A percentile compares a stretch with the other conserved stretches of the same genome.
Evolutionary conservation across 2,797 vertebrate species (phyloP).

Genomic region (Acestrorhynchus altus): DNA sequence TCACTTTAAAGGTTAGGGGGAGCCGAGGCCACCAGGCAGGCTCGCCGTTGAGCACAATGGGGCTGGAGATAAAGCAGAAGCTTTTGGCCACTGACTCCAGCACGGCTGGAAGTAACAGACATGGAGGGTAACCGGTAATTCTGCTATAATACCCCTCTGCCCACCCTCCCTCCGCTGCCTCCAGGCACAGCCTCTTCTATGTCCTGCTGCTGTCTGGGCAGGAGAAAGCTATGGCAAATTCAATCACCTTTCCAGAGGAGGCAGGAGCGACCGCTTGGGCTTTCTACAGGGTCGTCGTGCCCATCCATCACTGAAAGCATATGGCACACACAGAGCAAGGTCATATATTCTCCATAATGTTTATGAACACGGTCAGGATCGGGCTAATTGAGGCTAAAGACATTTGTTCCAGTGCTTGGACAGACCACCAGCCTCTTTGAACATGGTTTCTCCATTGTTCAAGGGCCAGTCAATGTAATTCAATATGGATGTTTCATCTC

Average conservation of each 20-base stretch:
- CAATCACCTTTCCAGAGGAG: conserved; percentile 24
- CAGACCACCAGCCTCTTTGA: neutral
- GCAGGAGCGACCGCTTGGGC: conserved; percentile 3
- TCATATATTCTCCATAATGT: neutral
- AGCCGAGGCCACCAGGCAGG: conserved; percentile 38
- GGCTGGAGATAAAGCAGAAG: conserved; percentile 31
- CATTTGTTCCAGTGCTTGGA: neutral
- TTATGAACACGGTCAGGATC: neutral
- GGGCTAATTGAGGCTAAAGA: neutral
- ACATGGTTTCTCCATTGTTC: neutral
- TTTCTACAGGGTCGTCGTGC: neutral
- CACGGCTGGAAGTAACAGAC: conserved; percentile 9
- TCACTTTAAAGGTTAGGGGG: conserved; percentile 41
- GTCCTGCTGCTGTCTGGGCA: conserved; percentile 8
- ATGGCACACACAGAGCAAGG: neutral
- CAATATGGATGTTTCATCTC: neutral
- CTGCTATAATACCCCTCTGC: conserved; percentile 36
- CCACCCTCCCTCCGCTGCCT: neutral
- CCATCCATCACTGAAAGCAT: neutral
- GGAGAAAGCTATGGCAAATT: conserved; percentile 18
- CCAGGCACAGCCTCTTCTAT: neutral
- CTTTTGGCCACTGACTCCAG: conserved; percentile 17
- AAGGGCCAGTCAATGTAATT: neutral
- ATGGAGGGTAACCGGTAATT: conserved; percentile 45
- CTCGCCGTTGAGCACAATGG: conserved; percentile 35